Evolutionary conservation across 2,113 vertebrate species (phyloP).

Genomic region (Pluvialis apricaria): DNA sequence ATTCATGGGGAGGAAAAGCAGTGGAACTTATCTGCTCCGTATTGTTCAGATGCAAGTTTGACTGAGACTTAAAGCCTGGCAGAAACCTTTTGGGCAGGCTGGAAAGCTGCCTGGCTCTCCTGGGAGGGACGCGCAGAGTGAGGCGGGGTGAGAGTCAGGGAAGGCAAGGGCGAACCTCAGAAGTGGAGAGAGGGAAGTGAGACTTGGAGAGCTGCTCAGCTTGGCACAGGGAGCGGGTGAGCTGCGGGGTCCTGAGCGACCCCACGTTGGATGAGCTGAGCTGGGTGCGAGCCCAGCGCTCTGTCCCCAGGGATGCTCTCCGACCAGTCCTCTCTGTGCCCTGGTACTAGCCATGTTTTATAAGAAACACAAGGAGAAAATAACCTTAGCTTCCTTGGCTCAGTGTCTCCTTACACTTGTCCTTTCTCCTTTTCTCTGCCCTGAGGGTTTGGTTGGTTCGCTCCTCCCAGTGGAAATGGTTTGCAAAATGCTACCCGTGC

Average conservation of each 20-base stretch:
- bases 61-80: neutral
- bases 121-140: neutral
- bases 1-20: neutral
- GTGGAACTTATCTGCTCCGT: neutral
- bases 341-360: accelerated
- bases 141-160: neutral
- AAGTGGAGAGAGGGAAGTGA: neutral
- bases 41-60: neutral
- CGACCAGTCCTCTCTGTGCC: neutral
- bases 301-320: neutral
- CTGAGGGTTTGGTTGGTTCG: neutral
- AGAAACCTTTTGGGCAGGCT: neutral
- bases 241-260: neutral
- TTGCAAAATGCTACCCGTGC: neutral
- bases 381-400: neutral
- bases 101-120: neutral
- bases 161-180: neutral
- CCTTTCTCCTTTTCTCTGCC: neutral
- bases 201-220: neutral
- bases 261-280: accelerated
- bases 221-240: neutral
- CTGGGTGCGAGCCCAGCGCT: neutral
- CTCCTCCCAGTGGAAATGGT: neutral
- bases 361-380: neutral
- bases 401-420: neutral